A percentile compares a stretch with the other conserved stretches of the same genome.
These are phyloP conservation scores for Halocynthia aurantium DNA, from an alignment of 23 tunicate species.

Conservation along the genomic window DNA sequence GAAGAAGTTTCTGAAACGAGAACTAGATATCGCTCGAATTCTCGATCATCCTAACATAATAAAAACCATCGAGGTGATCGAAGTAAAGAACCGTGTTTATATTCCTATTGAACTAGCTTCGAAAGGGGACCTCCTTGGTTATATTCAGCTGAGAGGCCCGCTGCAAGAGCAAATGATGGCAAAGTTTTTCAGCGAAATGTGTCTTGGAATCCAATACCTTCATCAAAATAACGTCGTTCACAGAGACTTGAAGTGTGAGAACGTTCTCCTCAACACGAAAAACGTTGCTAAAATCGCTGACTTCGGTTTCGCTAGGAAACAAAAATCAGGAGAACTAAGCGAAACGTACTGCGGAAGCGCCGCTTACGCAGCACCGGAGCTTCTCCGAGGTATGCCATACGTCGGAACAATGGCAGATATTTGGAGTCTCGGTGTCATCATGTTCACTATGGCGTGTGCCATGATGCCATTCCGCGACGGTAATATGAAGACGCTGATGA, in stretches of 20 bases:
- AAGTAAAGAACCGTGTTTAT: constrained; percentile 50
- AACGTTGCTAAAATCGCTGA: constrained; percentile 79
- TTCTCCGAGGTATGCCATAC: constrained; percentile 62
- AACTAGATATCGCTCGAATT: constrained; percentile 42
- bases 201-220: constrained; percentile 47
- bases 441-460: constrained; percentile 67
- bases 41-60: constrained; percentile 70
- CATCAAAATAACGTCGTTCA: constrained; percentile 68
- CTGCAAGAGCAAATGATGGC: constrained; percentile 43
- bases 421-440: constrained; percentile 82
- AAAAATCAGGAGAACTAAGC: constrained; percentile 52
- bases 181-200: constrained; percentile 45
- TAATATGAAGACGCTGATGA: constrained; percentile 25
- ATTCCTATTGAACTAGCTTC: constrained; percentile 67
- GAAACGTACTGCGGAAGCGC: constrained; percentile 84
- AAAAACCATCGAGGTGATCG: constrained; percentile 72
- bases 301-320: constrained; percentile 82
- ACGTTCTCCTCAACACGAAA: constrained; percentile 46
- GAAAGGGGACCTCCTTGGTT: constrained; percentile 68
- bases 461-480: constrained; percentile 82
- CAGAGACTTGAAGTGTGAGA: constrained; percentile 91
- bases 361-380: constrained; percentile 92
- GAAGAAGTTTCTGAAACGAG: constrained; percentile 71
- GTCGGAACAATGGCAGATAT: constrained; percentile 57
- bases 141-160: constrained; percentile 60